These are phyloP conservation scores for Centropristis striata DNA, from an alignment of 2,113 vertebrate genomes.

Conservation along the genomic window DNA sequence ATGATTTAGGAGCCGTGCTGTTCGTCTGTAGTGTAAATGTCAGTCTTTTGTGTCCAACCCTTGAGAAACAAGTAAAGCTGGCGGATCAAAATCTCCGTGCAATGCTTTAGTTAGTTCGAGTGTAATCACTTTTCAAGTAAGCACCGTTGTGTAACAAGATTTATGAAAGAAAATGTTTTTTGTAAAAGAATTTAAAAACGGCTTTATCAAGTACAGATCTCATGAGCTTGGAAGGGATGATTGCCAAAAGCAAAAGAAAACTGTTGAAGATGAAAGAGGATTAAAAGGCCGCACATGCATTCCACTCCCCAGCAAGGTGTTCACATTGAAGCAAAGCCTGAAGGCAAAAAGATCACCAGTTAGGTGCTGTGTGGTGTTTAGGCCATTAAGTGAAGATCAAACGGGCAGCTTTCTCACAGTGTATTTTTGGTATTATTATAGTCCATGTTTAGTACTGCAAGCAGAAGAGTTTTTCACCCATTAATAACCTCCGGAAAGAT, in stretches of 20 bases:
- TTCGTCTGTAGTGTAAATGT: slow-evolving; percentile 26
- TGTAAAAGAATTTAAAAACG: neutral
- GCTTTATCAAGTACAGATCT: neutral
- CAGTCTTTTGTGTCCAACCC: slow-evolving; percentile 18
- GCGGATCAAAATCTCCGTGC: neutral
- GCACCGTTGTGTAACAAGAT: neutral
- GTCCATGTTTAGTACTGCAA: neutral
- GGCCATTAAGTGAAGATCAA: slow-evolving; percentile 38
- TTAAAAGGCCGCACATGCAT: neutral
- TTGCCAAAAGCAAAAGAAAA: neutral
- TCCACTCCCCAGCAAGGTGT: neutral
- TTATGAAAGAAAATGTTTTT: slow-evolving; percentile 4
- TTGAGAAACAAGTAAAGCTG: neutral
- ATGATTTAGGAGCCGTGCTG: slow-evolving; percentile 35
- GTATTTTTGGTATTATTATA: slow-evolving; percentile 5
- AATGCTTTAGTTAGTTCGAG: neutral
- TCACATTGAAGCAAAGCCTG: slow-evolving; percentile 20
- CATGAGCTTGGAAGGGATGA: neutral
- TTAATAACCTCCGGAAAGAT: neutral
- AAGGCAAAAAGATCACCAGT: slow-evolving; percentile 12
- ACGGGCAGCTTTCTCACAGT: slow-evolving; percentile 13
- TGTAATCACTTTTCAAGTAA: slow-evolving; percentile 1
- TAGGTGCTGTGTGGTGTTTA: slow-evolving; percentile 1
- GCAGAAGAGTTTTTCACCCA: neutral
- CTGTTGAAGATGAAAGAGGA: neutral